Evolutionary conservation across 2,888 invertebrate species (phyloP).

Genomic region (Melanostoma scalare): DNA sequence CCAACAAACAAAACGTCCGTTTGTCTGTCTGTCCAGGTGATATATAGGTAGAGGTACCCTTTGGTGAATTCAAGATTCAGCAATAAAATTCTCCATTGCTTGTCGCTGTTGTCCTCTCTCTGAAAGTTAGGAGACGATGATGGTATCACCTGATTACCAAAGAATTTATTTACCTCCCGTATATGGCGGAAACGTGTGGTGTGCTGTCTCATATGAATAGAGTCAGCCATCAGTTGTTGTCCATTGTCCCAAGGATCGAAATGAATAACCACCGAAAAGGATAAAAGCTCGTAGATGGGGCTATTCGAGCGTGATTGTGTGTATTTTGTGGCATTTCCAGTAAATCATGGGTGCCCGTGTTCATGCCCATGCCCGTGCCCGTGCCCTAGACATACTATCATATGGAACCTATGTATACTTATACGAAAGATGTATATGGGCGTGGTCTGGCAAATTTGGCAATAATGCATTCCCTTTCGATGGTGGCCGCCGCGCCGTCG

Average conservation of each 20-base stretch:
- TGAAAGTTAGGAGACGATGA: constrained; percentile 60
- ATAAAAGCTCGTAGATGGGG: constrained; percentile 23
- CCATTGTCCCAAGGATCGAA: constrained; percentile 35
- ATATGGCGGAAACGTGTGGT: constrained; percentile 50
- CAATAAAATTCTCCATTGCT: constrained; percentile 40
- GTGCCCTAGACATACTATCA: constrained; percentile 53
- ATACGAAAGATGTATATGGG: constrained; percentile 47
- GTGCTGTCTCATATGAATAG: constrained; percentile 36
- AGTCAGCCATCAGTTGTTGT: constrained; percentile 11
- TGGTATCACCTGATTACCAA: constrained; percentile 68
- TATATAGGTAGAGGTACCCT: constrained; percentile 46
- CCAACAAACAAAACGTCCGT: constrained; percentile 4
- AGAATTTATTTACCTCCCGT: constrained; percentile 71
- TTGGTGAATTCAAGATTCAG: constrained; percentile 41
- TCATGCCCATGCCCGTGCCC: too few relatives aligned
- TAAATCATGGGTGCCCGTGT: constrained; percentile 56
- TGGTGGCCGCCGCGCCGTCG: constrained; percentile 34
- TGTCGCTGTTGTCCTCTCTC: constrained; percentile 32
- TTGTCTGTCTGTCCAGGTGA: constrained; percentile 48
- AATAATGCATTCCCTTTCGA: constrained; percentile 64
- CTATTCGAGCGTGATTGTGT: constrained; percentile 10
- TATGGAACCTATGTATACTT: constrained; percentile 51
- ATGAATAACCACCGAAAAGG: constrained; percentile 43
- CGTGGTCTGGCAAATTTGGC: constrained; percentile 70
- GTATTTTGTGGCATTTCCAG: constrained; percentile 27